phyloP scores from a whole-genome alignment of 2,113 vertebrate species.

The Corythoichthys haematopterus region DNA sequence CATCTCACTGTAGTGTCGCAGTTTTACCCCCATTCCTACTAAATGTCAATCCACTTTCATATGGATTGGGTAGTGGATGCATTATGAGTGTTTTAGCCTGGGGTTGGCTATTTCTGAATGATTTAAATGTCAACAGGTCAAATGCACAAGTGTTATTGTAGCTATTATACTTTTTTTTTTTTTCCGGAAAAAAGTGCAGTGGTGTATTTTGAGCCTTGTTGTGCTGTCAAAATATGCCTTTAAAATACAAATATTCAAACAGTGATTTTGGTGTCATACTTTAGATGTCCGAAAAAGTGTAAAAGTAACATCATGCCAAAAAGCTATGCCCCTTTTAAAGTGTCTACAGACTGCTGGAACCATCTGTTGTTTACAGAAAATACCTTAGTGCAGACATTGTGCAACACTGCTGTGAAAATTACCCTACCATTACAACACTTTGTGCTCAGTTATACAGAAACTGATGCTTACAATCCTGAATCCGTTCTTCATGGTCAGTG shows the following conservation, averaged over 20 bases:
- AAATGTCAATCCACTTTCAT: constrained; percentile 7
- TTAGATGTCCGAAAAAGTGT: not conserved
- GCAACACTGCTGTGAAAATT: too few relatives aligned
- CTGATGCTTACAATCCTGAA: too few relatives aligned
- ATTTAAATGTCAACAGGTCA: not conserved
- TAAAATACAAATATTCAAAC: constrained; percentile 29
- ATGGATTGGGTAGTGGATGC: not conserved
- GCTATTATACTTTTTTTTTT: too few relatives aligned
- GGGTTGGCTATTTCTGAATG: not conserved
- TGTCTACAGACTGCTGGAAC: constrained; percentile 31
- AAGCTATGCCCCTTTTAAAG: constrained; percentile 16
- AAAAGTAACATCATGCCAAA: constrained; percentile 6
- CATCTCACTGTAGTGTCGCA: not conserved
- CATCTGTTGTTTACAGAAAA: constrained; percentile 52
- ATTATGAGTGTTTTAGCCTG: constrained; percentile 4
- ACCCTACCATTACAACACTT: too few relatives aligned
- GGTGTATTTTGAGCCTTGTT: not conserved
- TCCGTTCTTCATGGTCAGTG: too few relatives aligned
- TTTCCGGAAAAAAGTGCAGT: too few relatives aligned
- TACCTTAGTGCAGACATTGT: too few relatives aligned
- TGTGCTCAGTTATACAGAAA: too few relatives aligned
- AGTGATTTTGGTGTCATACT: constrained; percentile 27
- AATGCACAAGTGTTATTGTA: too few relatives aligned
- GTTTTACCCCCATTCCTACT: not conserved
- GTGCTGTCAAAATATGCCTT: constrained; percentile 11